A percentile compares a stretch with the other conserved stretches of the same genome.
Evolutionary conservation across 1,140 invertebrate species (phyloP).

Genomic region (Ericerus pela): DNA sequence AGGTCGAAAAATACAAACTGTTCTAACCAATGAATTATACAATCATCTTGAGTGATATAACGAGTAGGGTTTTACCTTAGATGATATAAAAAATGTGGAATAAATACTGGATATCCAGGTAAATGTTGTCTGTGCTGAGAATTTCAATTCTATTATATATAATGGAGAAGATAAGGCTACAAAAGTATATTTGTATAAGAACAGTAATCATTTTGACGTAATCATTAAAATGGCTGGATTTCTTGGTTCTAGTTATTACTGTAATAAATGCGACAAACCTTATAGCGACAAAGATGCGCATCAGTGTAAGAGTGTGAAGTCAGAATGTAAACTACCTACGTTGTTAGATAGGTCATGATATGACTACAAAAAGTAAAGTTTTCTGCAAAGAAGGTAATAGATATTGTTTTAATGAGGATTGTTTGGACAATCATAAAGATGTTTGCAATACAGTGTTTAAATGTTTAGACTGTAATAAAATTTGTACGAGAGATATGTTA

Average conservation of each 20-base stretch:
- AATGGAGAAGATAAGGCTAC: not conserved
- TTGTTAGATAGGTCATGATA: not conserved
- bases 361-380: not conserved
- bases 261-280: not conserved
- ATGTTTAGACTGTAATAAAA: conserved; percentile 3
- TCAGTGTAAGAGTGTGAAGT: not conserved
- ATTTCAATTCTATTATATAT: conserved; percentile 4
- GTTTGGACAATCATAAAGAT: not conserved
- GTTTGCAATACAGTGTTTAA: not conserved
- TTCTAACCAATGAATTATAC: conserved; percentile 1
- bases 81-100: conserved; percentile 8
- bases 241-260: not conserved
- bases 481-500: not conserved
- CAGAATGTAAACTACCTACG: too few species aligned
- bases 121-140: conserved; percentile 5
- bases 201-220: not conserved
- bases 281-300: conserved; percentile 1
- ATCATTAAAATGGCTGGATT: not conserved
- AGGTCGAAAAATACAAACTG: not conserved
- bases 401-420: conserved; percentile 6
- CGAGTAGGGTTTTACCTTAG: not conserved
- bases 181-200: conserved; percentile 10
- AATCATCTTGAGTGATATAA: not conserved
- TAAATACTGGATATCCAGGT: conserved; percentile 4
- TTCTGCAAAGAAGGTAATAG: too few species aligned